Evolutionary conservation across 2,888 invertebrate species (phyloP), one percentile per base, ranked within the genome.

Genomic region (Lordiphosa andalusiaca): DNA sequence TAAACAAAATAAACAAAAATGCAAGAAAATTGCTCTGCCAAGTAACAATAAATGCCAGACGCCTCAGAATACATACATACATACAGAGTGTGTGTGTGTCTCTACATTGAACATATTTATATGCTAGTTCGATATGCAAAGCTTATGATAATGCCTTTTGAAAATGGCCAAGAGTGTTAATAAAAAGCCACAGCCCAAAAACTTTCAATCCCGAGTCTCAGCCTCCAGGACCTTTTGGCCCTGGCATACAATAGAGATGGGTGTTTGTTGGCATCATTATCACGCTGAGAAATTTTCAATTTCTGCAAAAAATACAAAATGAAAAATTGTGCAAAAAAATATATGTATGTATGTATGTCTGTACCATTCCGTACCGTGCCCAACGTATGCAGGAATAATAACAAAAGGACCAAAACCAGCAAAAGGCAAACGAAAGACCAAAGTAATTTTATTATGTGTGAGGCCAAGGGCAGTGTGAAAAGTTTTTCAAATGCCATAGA

Each of bases 301-400:
- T 69, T 69, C 60, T 61, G 57, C 21, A 51, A 53, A 53, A 62
- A 52, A 51, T 59, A 58, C 46, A 68, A 68, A 69, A 54, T 74
- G 72, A 59, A 65, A 72, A 57, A 65, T 65, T 62, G 56, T 57
- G 48, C 41, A 57, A 65, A 64, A 30, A 30, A 30, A 30, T 30
- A 10, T 30, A 30, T 30, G 30, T 30, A 23, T 4, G 16, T 23
- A 23, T 6, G 3, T 30, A 23, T 4, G 16, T 23, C 5, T 6
- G 3, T 19, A 16, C 16, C 2, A 16, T 16, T 16, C 16, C 16
- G 19, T 19, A 19, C 4, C 23, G 23, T 62, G 55, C 60, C 70
- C 62, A 73, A 71, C 59, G 30, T 74, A 68, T 55, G 44, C 60
- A 62, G 53, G 57, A 73, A 69, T 78, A 73, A 69, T 78, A 77